Evolutionary conservation across 2,888 invertebrate species (phyloP).

Genomic region (Eudemis profundana): DNA sequence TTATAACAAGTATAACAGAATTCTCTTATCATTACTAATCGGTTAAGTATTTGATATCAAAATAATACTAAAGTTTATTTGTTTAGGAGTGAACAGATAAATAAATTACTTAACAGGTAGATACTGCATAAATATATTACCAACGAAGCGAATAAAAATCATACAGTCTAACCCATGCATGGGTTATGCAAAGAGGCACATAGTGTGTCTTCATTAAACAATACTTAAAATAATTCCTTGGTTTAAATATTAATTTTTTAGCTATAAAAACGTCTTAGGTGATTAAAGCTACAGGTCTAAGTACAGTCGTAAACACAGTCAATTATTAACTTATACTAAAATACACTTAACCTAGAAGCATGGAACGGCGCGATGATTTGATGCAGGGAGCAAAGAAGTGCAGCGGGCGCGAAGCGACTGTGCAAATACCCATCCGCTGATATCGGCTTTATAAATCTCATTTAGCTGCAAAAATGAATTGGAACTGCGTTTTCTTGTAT

Average conservation of each 20-base stretch:
- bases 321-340: slow-evolving; percentile 8
- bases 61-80: too few species aligned
- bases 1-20: too few species aligned
- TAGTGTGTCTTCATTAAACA: slow-evolving; percentile 5
- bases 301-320: slow-evolving; percentile 20
- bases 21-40: too few species aligned
- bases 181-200: slow-evolving; percentile 5
- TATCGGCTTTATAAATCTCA: neutral
- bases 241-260: neutral
- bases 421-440: neutral
- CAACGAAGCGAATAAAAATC: neutral
- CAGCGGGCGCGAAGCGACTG: slow-evolving; percentile 1
- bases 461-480: neutral
- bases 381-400: slow-evolving; percentile 6
- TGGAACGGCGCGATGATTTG: neutral
- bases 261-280: slow-evolving; percentile 9
- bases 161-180: neutral
- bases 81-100: neutral
- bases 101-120: neutral
- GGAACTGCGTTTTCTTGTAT: neutral
- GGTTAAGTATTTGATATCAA: too few species aligned
- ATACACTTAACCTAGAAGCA: slow-evolving; percentile 22
- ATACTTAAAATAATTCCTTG: slow-evolving; percentile 1
- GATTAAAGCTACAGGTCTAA: slow-evolving; percentile 26
- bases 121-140: too few species aligned